Percentiles rank a stretch among this genome's conserved stretches.
Evolutionary conservation across 1,140 invertebrate genomes (phyloP).

Genomic region (Paraescarpia echinospica): DNA sequence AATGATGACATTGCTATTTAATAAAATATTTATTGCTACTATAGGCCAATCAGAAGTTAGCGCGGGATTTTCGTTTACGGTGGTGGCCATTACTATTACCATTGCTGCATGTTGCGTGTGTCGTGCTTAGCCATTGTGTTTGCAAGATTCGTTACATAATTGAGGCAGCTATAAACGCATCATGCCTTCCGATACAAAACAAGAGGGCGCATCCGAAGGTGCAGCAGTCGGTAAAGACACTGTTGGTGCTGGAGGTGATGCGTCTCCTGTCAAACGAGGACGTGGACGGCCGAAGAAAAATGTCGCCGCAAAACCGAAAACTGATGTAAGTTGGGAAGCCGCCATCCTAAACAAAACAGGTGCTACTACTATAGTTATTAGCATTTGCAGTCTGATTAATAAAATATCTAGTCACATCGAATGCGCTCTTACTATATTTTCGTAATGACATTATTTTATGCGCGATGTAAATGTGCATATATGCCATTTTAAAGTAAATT

Average conservation of each 20-base stretch:
- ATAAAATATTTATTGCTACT: not conserved
- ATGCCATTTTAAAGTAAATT: not conserved
- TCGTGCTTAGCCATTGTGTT: not conserved
- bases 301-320: not conserved
- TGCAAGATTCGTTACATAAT: not conserved
- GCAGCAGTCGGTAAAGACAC: not conserved
- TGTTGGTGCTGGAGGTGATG: not conserved
- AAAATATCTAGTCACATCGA: not conserved
- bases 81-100: not conserved
- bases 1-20: not conserved
- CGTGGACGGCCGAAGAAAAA: not conserved
- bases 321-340: not conserved
- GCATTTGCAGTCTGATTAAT: not conserved
- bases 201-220: not conserved
- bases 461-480: not conserved
- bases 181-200: not conserved
- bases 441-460: not conserved
- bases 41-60: not conserved
- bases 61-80: conserved; percentile 3
- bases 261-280: not conserved
- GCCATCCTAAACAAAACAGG: not conserved
- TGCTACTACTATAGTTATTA: not conserved
- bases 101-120: not conserved
- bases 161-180: not conserved
- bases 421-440: not conserved